Conservation (phyloP, 2,113 vertebrate genomes). For the Amphiprion percula region DNA sequence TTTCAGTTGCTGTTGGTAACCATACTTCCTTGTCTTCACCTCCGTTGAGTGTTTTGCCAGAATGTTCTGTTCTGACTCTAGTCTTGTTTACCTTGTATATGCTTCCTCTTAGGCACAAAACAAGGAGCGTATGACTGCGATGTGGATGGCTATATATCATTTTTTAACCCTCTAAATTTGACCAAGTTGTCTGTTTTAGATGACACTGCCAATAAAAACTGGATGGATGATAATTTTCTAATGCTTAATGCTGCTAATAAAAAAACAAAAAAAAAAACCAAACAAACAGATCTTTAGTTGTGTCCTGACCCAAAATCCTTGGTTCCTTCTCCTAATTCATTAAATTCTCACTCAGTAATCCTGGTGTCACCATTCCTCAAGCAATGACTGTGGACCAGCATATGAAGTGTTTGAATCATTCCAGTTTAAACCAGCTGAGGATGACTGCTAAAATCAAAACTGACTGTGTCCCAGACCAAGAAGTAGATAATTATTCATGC, state of each 20-base stretch:
- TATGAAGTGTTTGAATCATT: background rate
- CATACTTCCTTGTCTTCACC: background rate
- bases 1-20: constrained; percentile 9
- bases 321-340: background rate
- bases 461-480: too few species aligned
- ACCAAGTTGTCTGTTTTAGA: too few species aligned
- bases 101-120: background rate
- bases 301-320: background rate
- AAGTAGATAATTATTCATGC: too few species aligned
- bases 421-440: background rate
- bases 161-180: too few species aligned
- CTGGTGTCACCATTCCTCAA: constrained; percentile 1
- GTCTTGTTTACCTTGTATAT: constrained; percentile 1
- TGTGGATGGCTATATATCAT: background rate
- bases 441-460: background rate
- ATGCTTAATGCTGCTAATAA: background rate
- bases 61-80: background rate
- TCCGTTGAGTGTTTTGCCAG: background rate
- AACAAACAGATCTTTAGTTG: background rate
- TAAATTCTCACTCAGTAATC: constrained; percentile 4
- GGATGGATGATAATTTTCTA: background rate
- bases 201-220: background rate
- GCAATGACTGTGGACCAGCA: background rate
- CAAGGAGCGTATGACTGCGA: background rate
- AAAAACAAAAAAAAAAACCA: background rate